phyloP scores from a whole-genome alignment of 2,113 vertebrate genomes.

The Gasterosteus nipponicus region DNA sequence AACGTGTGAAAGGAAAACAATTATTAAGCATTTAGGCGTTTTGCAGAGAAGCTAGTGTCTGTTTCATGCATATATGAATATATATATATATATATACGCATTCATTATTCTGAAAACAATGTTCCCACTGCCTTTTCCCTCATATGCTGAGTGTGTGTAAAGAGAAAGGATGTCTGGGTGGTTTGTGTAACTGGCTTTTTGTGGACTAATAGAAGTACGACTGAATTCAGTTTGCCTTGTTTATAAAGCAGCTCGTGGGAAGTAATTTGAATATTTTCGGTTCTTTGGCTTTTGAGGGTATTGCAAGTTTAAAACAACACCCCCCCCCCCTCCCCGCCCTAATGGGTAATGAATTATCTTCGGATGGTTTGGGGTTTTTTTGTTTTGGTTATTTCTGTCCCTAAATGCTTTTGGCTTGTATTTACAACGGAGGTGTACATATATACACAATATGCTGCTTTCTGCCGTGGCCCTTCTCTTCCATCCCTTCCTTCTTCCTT shows the following conservation, averaged over 20 bases:
- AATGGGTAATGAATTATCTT: constrained; percentile 52
- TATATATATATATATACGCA: no score
- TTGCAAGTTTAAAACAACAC: constrained; percentile 26
- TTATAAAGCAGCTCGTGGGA: constrained; percentile 12
- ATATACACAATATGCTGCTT: constrained; percentile 30
- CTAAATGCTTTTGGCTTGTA: constrained; percentile 51
- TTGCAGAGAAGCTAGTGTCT: background rate
- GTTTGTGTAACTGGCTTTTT: constrained; percentile 10
- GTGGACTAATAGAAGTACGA: constrained; percentile 47
- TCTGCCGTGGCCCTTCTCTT: background rate
- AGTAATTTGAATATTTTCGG: constrained; percentile 20
- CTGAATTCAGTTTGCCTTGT: constrained; percentile 45
- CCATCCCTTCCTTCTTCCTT: constrained; percentile 12
- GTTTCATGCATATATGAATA: background rate
- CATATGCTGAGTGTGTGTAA: constrained; percentile 4
- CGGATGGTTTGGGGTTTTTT: constrained; percentile 33
- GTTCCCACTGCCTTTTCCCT: background rate
- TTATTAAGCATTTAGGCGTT: background rate
- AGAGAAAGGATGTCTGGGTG: background rate
- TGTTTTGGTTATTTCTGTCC: constrained; percentile 70
- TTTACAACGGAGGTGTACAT: constrained; percentile 50
- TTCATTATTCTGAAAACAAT: no score
- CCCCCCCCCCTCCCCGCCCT: constrained; percentile 32
- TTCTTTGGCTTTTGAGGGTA: constrained; percentile 20
- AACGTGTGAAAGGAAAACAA: constrained; percentile 29